Percentiles rank a stretch among this genome's conserved stretches.
Conservation (phyloP, 2,888 invertebrate species). For the Chorisops tibialis region DNA sequence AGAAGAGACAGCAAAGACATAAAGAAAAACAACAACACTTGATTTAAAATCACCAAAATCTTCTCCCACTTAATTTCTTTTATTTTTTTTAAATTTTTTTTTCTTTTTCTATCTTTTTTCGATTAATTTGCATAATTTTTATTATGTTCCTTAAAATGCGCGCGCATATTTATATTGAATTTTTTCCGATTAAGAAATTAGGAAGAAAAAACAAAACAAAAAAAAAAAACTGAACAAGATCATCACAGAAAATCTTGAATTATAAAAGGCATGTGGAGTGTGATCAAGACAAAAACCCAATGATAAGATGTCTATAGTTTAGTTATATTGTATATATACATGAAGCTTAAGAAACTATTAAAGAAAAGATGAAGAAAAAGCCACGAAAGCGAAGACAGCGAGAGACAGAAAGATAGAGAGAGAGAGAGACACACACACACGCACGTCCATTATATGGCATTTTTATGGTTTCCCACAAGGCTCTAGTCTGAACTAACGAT, state of each 20-base stretch:
- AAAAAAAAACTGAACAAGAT: conserved; percentile 10
- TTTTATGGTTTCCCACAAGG: conserved; percentile 14
- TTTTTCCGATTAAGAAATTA: not conserved
- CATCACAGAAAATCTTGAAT: not conserved
- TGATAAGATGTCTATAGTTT: too few species aligned
- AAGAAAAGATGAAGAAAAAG: not conserved
- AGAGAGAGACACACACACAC: not conserved
- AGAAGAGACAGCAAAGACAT: too few species aligned
- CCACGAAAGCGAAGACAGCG: not conserved
- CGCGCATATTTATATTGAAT: too few species aligned
- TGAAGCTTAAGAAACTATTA: not conserved
- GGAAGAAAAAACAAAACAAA: conserved; percentile 5
- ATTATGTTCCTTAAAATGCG: not conserved
- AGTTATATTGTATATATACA: not conserved
- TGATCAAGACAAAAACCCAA: too few species aligned
- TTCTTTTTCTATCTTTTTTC: not conserved
- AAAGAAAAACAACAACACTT: too few species aligned
- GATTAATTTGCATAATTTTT: conserved; percentile 1
- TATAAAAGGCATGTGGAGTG: too few species aligned
- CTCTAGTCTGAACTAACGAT: not conserved
- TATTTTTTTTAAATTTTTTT: not conserved
- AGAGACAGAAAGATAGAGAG: too few species aligned
- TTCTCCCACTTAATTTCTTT: too few species aligned
- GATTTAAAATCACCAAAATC: too few species aligned
- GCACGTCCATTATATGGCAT: conserved; percentile 1